Base-by-base conservation (phyloP, 2,797 vertebrate genomes). In the Melanotaenia boesemani region DNA sequence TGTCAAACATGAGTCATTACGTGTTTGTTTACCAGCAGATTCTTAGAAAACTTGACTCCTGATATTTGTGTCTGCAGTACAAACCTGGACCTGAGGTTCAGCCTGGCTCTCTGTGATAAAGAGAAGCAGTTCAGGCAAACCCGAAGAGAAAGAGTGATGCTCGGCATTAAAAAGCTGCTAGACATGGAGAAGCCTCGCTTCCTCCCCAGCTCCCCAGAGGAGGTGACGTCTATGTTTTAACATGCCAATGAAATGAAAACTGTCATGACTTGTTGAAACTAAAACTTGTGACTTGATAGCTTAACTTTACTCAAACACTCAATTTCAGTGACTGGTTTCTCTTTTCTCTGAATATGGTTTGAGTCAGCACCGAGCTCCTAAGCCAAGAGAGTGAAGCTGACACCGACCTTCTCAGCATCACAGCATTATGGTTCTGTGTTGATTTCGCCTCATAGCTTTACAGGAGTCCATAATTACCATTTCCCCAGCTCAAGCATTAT, bases 11-110 rank as follows among this genome's bases (percentile, higher is more conserved):
- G 6, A 63, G 9, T 54, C 34, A 30, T 16, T 26, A 6, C 26
- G 22, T 67, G 15, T n/a, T 26, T 57, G 32, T 24, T 24, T 55
- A 5, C 16, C 1, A 2, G 55, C 7, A 48, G 16, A 32, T 18
- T 52, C 30, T 15, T 5, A 15, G 48, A 1, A 34, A 67, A 60
- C 5, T 6, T 63, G 7, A 28, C 48, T 59, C 64, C 9, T 48
- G 1, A 65, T 1, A 2, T 72, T 61, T 79, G 10, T 72, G 5
- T 77, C 67, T 60, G 12, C 71, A 99, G 98, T 44, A 96, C 96
- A 54, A 95, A 95, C 0, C 94, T 95, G 0, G 98, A 99, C 81
- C 93, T 99, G 62, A 95, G 97, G 24, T 99, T 99, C 86, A 98
- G 96, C 81, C 95, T 97, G 93, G 96, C 96, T 2, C 87, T 99